phyloP scores from a whole-genome alignment of 2,113 vertebrate genomes.

The Nothobranchius furzeri region DNA sequence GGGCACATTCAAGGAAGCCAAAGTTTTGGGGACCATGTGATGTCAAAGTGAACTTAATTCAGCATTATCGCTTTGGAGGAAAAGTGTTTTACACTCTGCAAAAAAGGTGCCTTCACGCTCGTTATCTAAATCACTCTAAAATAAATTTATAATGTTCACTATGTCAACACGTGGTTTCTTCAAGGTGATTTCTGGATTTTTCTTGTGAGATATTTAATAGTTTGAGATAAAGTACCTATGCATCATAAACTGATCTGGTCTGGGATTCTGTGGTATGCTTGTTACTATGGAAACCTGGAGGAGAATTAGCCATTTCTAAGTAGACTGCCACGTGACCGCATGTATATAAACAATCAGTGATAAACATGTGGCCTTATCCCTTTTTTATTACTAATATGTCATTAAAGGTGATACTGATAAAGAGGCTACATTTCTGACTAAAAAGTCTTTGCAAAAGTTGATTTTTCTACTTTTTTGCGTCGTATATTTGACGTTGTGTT shows the following conservation, averaged over 20 bases:
- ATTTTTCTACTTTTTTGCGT: background rate
- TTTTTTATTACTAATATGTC: conserved; percentile 26
- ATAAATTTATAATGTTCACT: background rate
- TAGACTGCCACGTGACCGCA: conserved; percentile 47
- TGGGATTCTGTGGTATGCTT: conserved; percentile 3
- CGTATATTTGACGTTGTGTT: background rate
- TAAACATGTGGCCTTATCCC: conserved; percentile 62
- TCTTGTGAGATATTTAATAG: background rate
- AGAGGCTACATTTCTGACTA: conserved; percentile 30
- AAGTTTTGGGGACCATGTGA: conserved; percentile 83
- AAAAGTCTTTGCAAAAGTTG: conserved; percentile 41
- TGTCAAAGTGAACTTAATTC: conserved; percentile 88
- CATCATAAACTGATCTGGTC: background rate
- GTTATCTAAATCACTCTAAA: conserved; percentile 19
- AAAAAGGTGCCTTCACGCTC: conserved; percentile 22
- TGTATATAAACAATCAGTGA: conserved; percentile 30
- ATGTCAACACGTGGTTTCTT: background rate
- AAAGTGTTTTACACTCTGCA: conserved; percentile 23
- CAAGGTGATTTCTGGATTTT: background rate
- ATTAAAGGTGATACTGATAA: conserved; percentile 24
- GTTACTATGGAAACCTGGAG: conserved; percentile 23
- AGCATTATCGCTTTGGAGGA: conserved; percentile 52
- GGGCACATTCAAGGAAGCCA: conserved; percentile 83
- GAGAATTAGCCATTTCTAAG: conserved; percentile 58
- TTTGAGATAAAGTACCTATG: background rate